phyloP scores from a whole-genome alignment of 2,113 vertebrate genomes.

The Glaucidium brasilianum region DNA sequence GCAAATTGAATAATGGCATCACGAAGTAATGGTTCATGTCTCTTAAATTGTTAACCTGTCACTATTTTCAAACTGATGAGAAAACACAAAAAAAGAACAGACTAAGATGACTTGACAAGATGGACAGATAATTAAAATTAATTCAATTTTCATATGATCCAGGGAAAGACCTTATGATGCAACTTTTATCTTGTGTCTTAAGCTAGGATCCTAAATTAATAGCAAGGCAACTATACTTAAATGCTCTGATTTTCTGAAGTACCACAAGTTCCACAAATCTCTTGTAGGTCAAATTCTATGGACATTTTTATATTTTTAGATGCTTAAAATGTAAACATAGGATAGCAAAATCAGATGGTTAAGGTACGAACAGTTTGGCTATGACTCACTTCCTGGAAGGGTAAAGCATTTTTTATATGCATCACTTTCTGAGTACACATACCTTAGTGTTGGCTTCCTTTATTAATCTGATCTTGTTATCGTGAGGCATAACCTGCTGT shows the following conservation, averaged over 20 bases:
- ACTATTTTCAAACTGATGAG: background rate
- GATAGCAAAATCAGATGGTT: background rate
- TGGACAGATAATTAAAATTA: background rate
- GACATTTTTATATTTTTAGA: background rate
- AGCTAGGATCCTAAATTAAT: background rate
- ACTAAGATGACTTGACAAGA: background rate
- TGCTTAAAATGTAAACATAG: background rate
- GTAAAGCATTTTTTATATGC: background rate
- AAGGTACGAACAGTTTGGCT: background rate
- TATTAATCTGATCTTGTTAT: background rate
- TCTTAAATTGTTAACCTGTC: background rate
- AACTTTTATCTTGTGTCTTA: background rate
- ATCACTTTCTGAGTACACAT: background rate
- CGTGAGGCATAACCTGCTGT: background rate
- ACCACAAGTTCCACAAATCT: background rate
- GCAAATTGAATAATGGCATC: background rate
- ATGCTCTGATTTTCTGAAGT: background rate
- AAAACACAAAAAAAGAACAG: background rate
- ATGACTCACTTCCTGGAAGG: background rate
- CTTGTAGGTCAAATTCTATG: background rate
- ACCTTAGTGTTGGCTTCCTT: background rate
- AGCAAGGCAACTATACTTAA: background rate
- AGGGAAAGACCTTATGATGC: background rate
- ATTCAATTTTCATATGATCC: background rate
- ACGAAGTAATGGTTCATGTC: background rate